phyloP scores from a whole-genome alignment of 2,888 invertebrate genomes.

The Eudasyphora cyanicolor region DNA sequence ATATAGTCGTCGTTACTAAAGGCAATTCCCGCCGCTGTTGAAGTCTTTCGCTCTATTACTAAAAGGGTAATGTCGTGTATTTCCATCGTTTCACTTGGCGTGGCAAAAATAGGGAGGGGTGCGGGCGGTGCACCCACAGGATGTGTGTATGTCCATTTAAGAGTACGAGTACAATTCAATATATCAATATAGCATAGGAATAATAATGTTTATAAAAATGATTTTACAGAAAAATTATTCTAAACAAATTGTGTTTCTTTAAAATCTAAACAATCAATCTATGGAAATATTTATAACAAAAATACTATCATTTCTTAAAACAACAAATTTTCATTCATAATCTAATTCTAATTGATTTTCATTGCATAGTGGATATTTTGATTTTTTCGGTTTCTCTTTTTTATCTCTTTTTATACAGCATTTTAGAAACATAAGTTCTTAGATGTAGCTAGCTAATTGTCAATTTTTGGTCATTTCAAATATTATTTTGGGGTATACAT shows the following conservation, averaged over 20 bases:
- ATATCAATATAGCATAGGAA: constrained; percentile 15
- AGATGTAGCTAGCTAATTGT: no score
- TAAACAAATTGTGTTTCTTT: not conserved
- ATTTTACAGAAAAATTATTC: constrained; percentile 11
- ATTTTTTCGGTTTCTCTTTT: no score
- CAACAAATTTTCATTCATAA: not conserved
- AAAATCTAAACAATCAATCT: constrained; percentile 20
- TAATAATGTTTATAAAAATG: constrained; percentile 1
- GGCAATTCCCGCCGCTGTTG: constrained; percentile 4
- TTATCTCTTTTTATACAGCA: not conserved
- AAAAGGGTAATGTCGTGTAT: not conserved
- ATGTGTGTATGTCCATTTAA: not conserved
- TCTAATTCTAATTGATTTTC: not conserved
- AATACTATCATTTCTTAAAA: not conserved
- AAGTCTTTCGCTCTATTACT: not conserved
- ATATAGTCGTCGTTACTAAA: not conserved
- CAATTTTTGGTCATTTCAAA: not conserved
- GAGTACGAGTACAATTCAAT: not conserved
- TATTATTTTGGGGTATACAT: not conserved
- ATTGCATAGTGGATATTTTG: not conserved
- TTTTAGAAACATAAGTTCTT: no score
- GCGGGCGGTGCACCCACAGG: not conserved
- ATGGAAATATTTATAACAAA: constrained; percentile 1
- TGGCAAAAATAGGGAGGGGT: no score
- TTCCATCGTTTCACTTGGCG: not conserved